A percentile compares a stretch with the other conserved stretches of the same genome.
phyloP scores from a whole-genome alignment of 2,113 vertebrate species.

The Reinhardtius hippoglossoides region DNA sequence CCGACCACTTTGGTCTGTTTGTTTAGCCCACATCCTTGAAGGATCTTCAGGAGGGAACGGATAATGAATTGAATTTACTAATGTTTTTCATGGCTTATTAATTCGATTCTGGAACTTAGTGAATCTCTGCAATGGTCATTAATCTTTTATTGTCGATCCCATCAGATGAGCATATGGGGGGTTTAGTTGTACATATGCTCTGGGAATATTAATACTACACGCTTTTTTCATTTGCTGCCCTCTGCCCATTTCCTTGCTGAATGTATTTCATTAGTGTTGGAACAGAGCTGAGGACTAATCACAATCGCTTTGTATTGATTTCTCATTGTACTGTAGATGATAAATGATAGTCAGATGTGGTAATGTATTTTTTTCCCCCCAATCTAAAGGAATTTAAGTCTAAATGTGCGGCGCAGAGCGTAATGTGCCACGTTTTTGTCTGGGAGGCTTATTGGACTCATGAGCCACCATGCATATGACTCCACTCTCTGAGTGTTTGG shows the following conservation, averaged over 20 bases:
- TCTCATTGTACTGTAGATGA: constrained; percentile 57
- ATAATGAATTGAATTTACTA: constrained; percentile 68
- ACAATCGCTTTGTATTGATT: constrained; percentile 63
- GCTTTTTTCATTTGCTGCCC: constrained; percentile 52
- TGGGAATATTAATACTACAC: constrained; percentile 68
- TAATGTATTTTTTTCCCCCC: constrained; percentile 26
- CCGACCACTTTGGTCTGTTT: constrained; percentile 35
- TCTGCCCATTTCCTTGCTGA: constrained; percentile 50
- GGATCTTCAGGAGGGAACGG: constrained; percentile 46
- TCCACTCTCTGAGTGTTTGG: constrained; percentile 21
- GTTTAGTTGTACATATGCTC: constrained; percentile 53
- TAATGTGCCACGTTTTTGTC: constrained; percentile 35
- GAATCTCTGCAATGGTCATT: constrained; percentile 60
- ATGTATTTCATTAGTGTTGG: constrained; percentile 55
- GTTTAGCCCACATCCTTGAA: constrained; percentile 56
- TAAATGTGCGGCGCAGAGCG: constrained; percentile 21
- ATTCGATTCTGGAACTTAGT: constrained; percentile 59
- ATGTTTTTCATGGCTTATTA: constrained; percentile 78
- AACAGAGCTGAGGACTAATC: constrained; percentile 52
- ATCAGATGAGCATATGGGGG: constrained; percentile 65
- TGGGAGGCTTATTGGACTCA: constrained; percentile 26
- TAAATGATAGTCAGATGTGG: constrained; percentile 47
- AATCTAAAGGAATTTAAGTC: constrained; percentile 44
- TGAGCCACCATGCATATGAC: constrained; percentile 5
- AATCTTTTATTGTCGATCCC: constrained; percentile 72